phyloP scores from a whole-genome alignment of 2,888 invertebrate species.

The Steromphala cineraria region DNA sequence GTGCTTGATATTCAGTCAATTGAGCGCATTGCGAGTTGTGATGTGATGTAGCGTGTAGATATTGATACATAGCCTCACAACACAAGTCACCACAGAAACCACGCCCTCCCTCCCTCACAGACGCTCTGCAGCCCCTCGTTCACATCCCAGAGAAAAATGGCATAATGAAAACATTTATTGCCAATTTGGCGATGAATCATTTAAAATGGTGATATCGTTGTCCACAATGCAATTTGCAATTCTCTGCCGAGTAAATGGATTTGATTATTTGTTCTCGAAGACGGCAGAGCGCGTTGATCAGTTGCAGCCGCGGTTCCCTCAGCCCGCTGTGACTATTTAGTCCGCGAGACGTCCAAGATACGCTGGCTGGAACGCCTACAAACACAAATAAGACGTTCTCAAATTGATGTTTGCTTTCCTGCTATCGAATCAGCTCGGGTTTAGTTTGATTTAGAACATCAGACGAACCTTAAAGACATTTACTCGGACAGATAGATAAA shows the following conservation, averaged over 20 bases:
- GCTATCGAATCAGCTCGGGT: constrained; percentile 11
- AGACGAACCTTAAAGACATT: constrained; percentile 1
- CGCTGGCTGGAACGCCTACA: not conserved
- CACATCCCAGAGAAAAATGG: not conserved
- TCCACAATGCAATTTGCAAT: constrained; percentile 18
- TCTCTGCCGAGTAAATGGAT: constrained; percentile 13
- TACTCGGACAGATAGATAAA: not conserved
- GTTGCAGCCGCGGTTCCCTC: not conserved
- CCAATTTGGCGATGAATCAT: constrained; percentile 18
- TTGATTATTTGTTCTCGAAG: constrained; percentile 15
- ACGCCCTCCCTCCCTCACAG: not conserved
- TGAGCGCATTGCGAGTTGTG: not conserved
- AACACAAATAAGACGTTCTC: constrained; percentile 10
- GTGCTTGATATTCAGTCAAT: not conserved
- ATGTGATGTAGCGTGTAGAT: constrained; percentile 1
- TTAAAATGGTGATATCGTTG: constrained; percentile 15
- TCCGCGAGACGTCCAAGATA: not conserved
- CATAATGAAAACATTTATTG: constrained; percentile 3
- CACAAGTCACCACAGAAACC: not conserved
- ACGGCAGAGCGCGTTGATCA: not conserved
- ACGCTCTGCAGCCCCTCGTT: not conserved
- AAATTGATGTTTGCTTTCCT: constrained; percentile 17
- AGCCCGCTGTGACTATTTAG: constrained; percentile 7
- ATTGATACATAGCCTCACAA: not conserved
- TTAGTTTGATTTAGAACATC: constrained; percentile 12